phyloP scores from a whole-genome alignment of 2,113 vertebrate species.

The Rhinoderma darwinii region DNA sequence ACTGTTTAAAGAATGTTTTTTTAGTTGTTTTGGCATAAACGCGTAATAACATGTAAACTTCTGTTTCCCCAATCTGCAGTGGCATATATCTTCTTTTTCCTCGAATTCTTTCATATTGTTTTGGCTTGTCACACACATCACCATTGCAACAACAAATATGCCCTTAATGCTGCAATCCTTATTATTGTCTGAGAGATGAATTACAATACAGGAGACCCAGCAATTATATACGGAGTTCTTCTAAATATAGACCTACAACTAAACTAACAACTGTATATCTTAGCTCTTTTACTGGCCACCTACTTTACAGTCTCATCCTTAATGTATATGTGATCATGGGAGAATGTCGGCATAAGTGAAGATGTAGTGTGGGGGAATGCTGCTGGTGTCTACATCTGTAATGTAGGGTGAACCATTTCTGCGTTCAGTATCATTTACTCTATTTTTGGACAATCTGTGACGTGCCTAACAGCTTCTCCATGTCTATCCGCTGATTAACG shows the following conservation, averaged over 20 bases:
- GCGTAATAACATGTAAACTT: conserved; percentile 17
- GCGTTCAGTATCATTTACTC: not conserved
- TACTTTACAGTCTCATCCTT: not conserved
- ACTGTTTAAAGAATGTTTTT: conserved; percentile 35
- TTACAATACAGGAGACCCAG: conserved; percentile 18
- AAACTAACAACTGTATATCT: not conserved
- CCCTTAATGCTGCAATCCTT: conserved; percentile 56
- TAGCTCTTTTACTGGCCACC: not conserved
- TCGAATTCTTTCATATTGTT: conserved; percentile 4
- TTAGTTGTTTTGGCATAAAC: conserved; percentile 31
- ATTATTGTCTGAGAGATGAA: conserved; percentile 20
- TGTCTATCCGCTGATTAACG: not conserved
- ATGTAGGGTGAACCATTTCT: not conserved
- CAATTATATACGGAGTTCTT: not conserved
- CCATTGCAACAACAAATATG: conserved; percentile 10
- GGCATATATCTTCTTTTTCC: not conserved
- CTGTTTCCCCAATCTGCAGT: conserved; percentile 6
- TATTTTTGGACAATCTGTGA: not conserved
- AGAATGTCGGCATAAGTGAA: not conserved
- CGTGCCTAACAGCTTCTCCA: not conserved
- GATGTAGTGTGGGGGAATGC: not conserved
- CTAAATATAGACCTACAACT: not conserved
- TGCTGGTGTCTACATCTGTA: too few species aligned
- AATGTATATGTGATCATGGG: not conserved
- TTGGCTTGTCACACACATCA: conserved; percentile 25